Evolutionary conservation across 2,797 vertebrate species (phyloP).

Genomic region (Rachycentron canadum): DNA sequence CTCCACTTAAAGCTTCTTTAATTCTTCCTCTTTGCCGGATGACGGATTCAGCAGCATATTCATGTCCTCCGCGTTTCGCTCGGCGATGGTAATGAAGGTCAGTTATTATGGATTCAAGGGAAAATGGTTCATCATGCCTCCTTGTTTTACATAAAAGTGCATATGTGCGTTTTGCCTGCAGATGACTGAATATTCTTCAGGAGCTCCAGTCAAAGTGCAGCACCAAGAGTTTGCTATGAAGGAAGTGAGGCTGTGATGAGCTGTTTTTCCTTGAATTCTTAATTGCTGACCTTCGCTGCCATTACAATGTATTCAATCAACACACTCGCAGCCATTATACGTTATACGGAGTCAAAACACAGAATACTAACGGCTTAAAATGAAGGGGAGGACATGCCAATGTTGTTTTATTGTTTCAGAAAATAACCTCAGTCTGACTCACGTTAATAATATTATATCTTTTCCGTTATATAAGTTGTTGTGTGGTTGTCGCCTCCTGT

Average conservation of each 20-base stretch:
- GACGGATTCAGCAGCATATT: slow-evolving; percentile 47
- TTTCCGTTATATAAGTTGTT: no score
- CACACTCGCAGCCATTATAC: neutral
- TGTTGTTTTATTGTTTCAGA: no score
- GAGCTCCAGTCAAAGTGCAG: slow-evolving; percentile 52
- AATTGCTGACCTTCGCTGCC: slow-evolving; percentile 60
- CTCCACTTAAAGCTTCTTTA: slow-evolving; percentile 30
- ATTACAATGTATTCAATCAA: neutral
- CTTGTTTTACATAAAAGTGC: slow-evolving; percentile 68
- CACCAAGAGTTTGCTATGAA: slow-evolving; percentile 46
- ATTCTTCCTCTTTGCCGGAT: slow-evolving; percentile 20
- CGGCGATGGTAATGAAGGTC: slow-evolving; percentile 60
- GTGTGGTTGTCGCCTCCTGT: no score
- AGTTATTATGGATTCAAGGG: slow-evolving; percentile 66
- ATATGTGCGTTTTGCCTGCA: slow-evolving; percentile 43
- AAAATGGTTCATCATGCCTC: slow-evolving; percentile 58
- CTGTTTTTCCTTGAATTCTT: slow-evolving; percentile 46
- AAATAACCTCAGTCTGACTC: no score
- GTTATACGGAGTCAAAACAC: neutral
- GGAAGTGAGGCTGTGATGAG: slow-evolving; percentile 17
- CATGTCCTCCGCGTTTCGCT: slow-evolving; percentile 36
- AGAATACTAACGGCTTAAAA: neutral
- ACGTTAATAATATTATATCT: no score
- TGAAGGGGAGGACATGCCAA: neutral
- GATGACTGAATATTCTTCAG: slow-evolving; percentile 14